Conservation (phyloP, 2,797 vertebrate genomes). For the Megalops cyprinoides region DNA sequence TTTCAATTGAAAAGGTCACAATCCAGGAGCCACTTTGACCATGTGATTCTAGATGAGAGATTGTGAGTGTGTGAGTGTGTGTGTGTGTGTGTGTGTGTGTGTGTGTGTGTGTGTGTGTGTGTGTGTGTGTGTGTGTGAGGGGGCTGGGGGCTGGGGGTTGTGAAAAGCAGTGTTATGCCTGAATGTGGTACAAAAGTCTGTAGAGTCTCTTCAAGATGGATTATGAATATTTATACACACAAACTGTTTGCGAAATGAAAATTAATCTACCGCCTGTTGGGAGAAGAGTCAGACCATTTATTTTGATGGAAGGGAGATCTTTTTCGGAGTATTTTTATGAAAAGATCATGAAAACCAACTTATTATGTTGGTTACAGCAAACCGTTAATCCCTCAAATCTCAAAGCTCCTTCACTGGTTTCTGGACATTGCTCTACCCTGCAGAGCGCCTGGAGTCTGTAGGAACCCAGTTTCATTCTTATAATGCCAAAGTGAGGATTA, state of each 20-base stretch:
- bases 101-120: background rate
- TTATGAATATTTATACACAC: conserved; percentile 77
- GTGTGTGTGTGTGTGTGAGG: background rate
- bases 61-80: background rate
- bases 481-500: background rate
- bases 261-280: conserved; percentile 64
- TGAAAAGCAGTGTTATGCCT: no score
- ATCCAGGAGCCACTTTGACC: conserved; percentile 52
- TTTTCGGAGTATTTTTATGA: background rate
- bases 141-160: conserved; percentile 43
- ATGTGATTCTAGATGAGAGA: conserved; percentile 35
- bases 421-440: background rate
- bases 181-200: conserved; percentile 60
- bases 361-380: background rate
- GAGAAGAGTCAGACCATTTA: conserved; percentile 65
- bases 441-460: no score
- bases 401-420: background rate
- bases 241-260: conserved; percentile 74
- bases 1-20: conserved; percentile 79
- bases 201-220: conserved; percentile 65
- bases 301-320: conserved; percentile 43
- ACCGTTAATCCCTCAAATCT: background rate
- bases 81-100: background rate
- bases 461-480: background rate
- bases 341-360: background rate